A percentile compares a stretch with the other conserved stretches of the same genome.
Conservation (phyloP, 2,888 invertebrate genomes). For the Carabus problematicus region DNA sequence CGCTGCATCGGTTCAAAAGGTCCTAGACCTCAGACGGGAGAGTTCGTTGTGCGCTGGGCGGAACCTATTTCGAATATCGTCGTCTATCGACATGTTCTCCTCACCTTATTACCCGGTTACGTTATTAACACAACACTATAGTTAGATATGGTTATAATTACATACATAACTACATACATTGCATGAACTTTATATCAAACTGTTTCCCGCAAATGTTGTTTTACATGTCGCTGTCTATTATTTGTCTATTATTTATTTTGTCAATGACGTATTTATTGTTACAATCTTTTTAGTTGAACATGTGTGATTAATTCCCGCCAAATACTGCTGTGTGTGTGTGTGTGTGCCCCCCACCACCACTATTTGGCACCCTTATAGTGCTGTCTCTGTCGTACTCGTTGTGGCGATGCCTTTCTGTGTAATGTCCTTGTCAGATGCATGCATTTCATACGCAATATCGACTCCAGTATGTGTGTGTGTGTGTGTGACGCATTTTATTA, state of each 20-base stretch:
- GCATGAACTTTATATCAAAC: no score
- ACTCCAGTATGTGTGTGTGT: background rate
- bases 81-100: slow-evolving; percentile 8
- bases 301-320: slow-evolving; percentile 33
- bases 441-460: background rate
- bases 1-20: slow-evolving; percentile 18
- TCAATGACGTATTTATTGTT: no score
- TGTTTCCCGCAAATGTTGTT: no score
- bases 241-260: no score
- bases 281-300: slow-evolving; percentile 15
- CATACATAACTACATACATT: no score
- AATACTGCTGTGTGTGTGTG: slow-evolving; percentile 8
- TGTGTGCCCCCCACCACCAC: slow-evolving; percentile 7
- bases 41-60: slow-evolving; percentile 28
- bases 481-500: slow-evolving; percentile 40
- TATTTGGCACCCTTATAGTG: background rate
- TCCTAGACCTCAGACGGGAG: slow-evolving; percentile 25
- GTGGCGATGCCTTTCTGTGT: slow-evolving; percentile 1
- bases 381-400: no score
- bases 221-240: no score
- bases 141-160: no score
- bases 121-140: no score
- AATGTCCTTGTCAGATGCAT: slow-evolving; percentile 12
- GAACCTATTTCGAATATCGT: slow-evolving; percentile 32
- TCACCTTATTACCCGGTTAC: background rate